Conservation (phyloP, 2,797 vertebrate genomes). For the Myiothlypis coronata region DNA sequence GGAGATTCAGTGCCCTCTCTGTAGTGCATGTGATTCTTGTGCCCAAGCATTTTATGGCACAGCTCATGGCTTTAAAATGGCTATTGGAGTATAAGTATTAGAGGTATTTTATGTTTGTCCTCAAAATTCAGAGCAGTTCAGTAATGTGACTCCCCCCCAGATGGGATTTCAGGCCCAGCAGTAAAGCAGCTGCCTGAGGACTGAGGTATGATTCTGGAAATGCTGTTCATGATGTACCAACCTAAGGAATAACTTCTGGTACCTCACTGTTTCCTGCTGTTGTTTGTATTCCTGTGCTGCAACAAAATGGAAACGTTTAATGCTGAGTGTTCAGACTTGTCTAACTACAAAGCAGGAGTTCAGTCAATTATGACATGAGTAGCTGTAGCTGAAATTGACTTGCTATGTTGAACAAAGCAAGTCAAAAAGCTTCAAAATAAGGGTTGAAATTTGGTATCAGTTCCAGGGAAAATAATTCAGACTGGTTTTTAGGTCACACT, state of each 20-base stretch:
- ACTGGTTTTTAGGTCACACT: background rate
- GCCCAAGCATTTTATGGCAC: background rate
- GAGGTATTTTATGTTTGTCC: background rate
- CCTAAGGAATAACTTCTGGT: background rate
- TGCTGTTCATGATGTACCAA: background rate
- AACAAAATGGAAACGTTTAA: background rate
- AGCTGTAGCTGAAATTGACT: background rate
- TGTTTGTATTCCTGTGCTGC: background rate
- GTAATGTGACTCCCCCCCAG: fast-evolving
- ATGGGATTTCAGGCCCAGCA: background rate
- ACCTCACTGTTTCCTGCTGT: background rate
- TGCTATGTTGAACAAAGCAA: background rate
- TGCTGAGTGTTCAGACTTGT: background rate
- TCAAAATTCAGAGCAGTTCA: background rate
- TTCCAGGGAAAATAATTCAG: background rate
- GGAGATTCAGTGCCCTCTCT: background rate
- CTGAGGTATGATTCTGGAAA: background rate
- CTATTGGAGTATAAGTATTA: fast-evolving
- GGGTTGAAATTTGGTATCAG: background rate
- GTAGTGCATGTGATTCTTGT: background rate
- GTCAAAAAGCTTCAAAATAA: background rate
- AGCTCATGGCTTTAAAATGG: background rate
- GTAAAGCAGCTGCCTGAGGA: background rate
- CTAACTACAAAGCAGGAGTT: background rate
- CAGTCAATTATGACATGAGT: too few relatives aligned